A percentile compares a stretch with the other conserved stretches of the same genome.
phyloP scores from a whole-genome alignment of 2,113 vertebrate species.

The Myrmophylax atrothorax region DNA sequence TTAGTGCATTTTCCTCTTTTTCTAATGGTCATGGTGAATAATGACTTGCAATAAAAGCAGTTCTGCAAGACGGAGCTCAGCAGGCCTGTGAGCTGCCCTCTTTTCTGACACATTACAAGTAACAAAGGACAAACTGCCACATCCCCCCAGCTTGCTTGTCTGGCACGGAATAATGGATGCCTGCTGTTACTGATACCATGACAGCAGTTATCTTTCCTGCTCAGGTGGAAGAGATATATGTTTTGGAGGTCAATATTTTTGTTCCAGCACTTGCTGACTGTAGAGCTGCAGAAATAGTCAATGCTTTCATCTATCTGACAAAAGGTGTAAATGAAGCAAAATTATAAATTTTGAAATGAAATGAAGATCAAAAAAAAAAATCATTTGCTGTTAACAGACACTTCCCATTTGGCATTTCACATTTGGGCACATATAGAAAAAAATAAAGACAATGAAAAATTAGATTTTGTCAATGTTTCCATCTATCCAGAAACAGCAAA shows the following conservation, averaged over 20 bases:
- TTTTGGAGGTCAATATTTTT: neutral
- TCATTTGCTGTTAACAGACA: neutral
- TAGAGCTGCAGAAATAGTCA: neutral
- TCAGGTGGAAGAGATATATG: neutral
- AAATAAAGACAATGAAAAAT: neutral
- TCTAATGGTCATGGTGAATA: neutral
- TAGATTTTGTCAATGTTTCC: neutral
- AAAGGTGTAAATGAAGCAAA: neutral
- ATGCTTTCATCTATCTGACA: neutral
- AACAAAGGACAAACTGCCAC: neutral
- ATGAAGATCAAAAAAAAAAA: neutral
- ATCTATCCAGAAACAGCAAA: neutral
- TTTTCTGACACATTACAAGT: neutral
- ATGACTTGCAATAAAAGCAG: slow-evolving; percentile 8
- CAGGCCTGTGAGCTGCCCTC: neutral
- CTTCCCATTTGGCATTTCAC: neutral
- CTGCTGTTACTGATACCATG: neutral
- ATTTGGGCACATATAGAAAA: neutral
- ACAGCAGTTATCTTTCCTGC: neutral
- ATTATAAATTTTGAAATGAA: neutral
- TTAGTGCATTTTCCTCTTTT: neutral
- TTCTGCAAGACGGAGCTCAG: neutral
- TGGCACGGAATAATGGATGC: neutral
- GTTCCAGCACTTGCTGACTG: neutral
- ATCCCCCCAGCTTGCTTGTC: neutral